Conservation (phyloP, 2,113 vertebrate genomes). For the Anhinga anhinga region DNA sequence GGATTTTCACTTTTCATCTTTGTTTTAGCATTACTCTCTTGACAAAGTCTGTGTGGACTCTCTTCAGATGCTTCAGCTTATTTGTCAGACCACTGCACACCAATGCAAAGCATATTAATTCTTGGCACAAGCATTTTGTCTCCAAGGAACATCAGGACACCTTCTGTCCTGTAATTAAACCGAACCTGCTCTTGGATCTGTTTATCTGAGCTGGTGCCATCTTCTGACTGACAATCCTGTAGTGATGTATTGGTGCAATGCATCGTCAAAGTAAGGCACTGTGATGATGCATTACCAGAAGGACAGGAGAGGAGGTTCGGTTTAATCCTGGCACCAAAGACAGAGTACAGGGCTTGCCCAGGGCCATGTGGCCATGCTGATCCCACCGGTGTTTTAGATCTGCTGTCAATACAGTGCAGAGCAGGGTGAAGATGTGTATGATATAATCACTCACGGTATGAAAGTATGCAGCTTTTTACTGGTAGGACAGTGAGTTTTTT, state of each 20-base stretch:
- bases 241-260: not conserved
- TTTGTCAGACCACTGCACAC: conserved; percentile 31
- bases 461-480: not conserved
- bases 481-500: not conserved
- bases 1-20: conserved; percentile 26
- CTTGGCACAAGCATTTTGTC: not conserved
- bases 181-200: conserved; percentile 12
- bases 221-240: not conserved
- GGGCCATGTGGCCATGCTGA: rapidly evolving
- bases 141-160: conserved; percentile 18
- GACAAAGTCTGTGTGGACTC: conserved; percentile 21
- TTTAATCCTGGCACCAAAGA: not conserved
- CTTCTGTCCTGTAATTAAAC: conserved; percentile 56
- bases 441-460: not conserved
- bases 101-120: conserved; percentile 32
- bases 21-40: conserved; percentile 6
- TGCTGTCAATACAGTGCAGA: not conserved
- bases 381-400: rapidly evolving
- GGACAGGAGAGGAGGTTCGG: rapidly evolving
- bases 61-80: conserved; percentile 14
- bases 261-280: not conserved
- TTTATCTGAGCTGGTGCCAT: not conserved
- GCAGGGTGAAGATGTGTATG: not conserved
- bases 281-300: not conserved
- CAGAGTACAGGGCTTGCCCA: not conserved